Base-by-base conservation (phyloP, 2,797 vertebrate genomes). In the Mareca penelope region DNA sequence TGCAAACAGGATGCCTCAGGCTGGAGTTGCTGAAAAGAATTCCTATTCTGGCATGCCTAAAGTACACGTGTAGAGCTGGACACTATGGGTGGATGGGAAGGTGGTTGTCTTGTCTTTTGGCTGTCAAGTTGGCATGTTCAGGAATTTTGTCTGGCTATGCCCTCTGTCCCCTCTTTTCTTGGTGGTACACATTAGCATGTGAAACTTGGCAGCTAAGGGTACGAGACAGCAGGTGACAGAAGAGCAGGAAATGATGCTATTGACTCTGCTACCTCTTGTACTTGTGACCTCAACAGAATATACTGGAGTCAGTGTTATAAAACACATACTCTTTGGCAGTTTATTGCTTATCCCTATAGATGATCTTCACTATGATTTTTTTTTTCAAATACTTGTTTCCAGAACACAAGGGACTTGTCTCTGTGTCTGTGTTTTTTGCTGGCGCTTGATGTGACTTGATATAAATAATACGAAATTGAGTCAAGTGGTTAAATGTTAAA, bases 401-500 rank as follows among this genome's bases (percentile, higher is more conserved):
- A 65, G 79, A 76, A 59, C 28, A 26, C 9, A 31, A 37, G 65
- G 10, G 6, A 18, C 39, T 87, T 92, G 19, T 70, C 92, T 85
- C 40, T 65, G 10, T 70, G 9, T 61, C 23, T 65, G 65, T 72
- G 7, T 71, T 85, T 85, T 91, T 80, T 94, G 56, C 64, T 89
- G 48, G 37, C 33, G 18, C 50, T 85, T 92, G 35, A 72, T 53
- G n/a, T 69, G 42, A 60, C 24, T 48, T 42, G 42, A 9, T 82
- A n/a, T 33, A 72, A 86, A 75, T 78, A 77, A 42, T 33, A 72
- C 37, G 60, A 85, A 80, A 29, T 53, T 17, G 12, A 93, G 57
- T 94, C 29, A 82, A 93, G 46, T 72, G 37, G 57, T 91, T 94
- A 88, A 81, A 69, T 63, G 69, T 67, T 81, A 83, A 84, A 92